Percentiles rank a stretch among this genome's conserved stretches.
Evolutionary conservation across 53 echinoderm and acorn worm genomes (phyloP).

Genomic region (Holothuria scabra): DNA sequence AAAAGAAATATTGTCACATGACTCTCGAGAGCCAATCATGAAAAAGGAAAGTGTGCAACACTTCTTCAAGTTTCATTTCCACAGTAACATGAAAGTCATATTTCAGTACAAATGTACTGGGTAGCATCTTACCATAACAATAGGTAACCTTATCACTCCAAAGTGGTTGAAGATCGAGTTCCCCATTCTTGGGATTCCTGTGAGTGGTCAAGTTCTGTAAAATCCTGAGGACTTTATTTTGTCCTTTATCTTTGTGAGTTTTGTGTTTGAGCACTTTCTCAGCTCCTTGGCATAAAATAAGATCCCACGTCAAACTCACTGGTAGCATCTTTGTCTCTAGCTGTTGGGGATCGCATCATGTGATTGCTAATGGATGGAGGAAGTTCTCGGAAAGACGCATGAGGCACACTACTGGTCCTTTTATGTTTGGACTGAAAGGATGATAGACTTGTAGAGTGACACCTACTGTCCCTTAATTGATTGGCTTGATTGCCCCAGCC

Average conservation of each 20-base stretch:
- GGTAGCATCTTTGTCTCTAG: constrained; percentile 78
- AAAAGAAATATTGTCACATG: no score
- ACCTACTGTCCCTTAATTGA: constrained; percentile 22
- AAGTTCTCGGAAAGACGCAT: constrained; percentile 70
- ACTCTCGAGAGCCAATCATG: no score
- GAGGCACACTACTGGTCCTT: constrained; percentile 66
- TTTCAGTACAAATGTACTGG: no score
- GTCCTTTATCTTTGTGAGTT: not conserved
- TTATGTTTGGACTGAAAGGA: constrained; percentile 21
- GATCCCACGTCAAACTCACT: constrained; percentile 85
- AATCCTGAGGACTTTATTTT: not conserved
- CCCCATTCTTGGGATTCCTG: no score
- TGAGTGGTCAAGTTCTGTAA: not conserved
- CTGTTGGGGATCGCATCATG: constrained; percentile 78
- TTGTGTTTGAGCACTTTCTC: constrained; percentile 18
- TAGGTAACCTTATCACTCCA: no score
- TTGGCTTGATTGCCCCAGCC: not conserved
- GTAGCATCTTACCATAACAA: no score
- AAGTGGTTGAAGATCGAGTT: no score
- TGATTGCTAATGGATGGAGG: constrained; percentile 78
- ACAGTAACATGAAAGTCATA: no score
- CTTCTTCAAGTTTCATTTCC: no score
- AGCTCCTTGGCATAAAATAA: constrained; percentile 65
- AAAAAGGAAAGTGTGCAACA: no score
- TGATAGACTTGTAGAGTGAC: constrained; percentile 1